phyloP scores from a whole-genome alignment of 1,140 invertebrate species.

The Platyura marginata region DNA sequence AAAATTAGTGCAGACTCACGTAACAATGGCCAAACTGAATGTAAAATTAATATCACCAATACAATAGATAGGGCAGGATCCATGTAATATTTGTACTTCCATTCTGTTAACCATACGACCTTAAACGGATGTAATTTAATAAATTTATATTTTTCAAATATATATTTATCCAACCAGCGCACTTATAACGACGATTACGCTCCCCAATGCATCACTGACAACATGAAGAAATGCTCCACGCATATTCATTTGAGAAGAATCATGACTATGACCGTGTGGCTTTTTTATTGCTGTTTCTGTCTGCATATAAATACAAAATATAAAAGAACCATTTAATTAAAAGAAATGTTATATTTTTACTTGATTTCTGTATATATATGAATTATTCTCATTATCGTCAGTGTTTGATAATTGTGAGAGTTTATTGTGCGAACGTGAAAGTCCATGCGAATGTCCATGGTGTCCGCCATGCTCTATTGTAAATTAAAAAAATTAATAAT shows the following conservation, averaged over 20 bases:
- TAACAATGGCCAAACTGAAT: constrained; percentile 71
- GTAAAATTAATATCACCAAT: constrained; percentile 59
- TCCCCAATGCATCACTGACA: constrained; percentile 87
- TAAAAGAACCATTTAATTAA: not conserved
- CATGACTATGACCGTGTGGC: constrained; percentile 34
- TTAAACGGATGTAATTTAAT: constrained; percentile 3
- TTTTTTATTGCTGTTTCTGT: constrained; percentile 9
- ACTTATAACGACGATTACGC: constrained; percentile 90
- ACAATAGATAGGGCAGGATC: constrained; percentile 83
- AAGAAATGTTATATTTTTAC: not conserved
- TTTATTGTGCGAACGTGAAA: constrained; percentile 29
- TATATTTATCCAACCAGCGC: constrained; percentile 37
- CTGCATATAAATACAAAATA: not conserved
- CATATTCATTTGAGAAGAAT: constrained; percentile 87
- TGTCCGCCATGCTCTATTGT: constrained; percentile 51
- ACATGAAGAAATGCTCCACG: constrained; percentile 94
- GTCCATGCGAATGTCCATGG: constrained; percentile 56
- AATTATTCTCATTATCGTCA: constrained; percentile 50
- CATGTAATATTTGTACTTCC: constrained; percentile 68
- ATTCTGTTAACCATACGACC: constrained; percentile 73
- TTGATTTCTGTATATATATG: constrained; percentile 17
- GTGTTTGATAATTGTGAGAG: constrained; percentile 30
- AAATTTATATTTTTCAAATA: not conserved
- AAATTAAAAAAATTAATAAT: constrained; percentile 7
- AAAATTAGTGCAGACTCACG: constrained; percentile 77